Evolutionary conservation across 2,888 invertebrate genomes (phyloP), one percentile per base, ranked within the genome.

Genomic region (Sisyra terminalis): DNA sequence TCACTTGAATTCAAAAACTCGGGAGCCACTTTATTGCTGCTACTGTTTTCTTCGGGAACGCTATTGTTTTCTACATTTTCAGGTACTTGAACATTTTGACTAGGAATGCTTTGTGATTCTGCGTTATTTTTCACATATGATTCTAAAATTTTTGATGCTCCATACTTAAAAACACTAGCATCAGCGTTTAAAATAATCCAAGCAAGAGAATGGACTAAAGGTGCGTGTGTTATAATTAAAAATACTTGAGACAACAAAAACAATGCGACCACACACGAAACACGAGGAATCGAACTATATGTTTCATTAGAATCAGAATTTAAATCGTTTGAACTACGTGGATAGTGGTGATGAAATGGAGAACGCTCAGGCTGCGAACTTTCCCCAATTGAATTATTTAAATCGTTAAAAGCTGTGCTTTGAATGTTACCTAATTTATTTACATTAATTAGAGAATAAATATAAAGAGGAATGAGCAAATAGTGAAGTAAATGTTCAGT

Each of bases 171-270:
- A 15, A 78, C 75, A 46, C 72, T 70, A 49, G 70, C 67, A 54
- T 90, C 84, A 1, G 87, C 86, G 58, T 88, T 84, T 29, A 96
- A 64, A 55, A 96, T 79, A 44, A 92, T 86, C 73, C 89, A 82
- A 32, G 93, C 89, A 49, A 97, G 63, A 5, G 86, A 81, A 53
- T 88, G 83, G 3, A 96, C 89, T 50, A 97, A 71, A 1, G 93
- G 90, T 2, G 80, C 76, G 59, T 96, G 89, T 3, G 86, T 83
- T 48, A 96, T 78, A 49, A 96, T 94, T 44, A 96, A 69, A 66
- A 96, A 96, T 38, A 97, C 92, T 73, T 94, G 86, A 2, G 93
- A 92, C 46, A 94, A 65, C 44, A 96, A 66, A 66, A 90, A 96
- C 46, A 96, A 65, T 1, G 93, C 78, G 3, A 94, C 89, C 8